Conservation (phyloP, 2,113 vertebrate genomes). For the Origma solitaria region DNA sequence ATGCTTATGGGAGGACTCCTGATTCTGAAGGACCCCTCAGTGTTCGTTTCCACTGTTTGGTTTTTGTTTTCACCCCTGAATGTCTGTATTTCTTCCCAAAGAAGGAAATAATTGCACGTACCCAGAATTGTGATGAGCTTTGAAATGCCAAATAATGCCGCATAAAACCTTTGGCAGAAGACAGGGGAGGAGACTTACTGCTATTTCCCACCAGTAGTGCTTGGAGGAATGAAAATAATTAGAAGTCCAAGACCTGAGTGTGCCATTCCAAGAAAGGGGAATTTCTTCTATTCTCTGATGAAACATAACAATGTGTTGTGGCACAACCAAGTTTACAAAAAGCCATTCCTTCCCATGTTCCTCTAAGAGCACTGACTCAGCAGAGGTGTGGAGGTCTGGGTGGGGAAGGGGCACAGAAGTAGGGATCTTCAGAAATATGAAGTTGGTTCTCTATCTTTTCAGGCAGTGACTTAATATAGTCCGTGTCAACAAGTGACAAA, state of each 20-base stretch:
- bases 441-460: not conserved
- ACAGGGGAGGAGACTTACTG: not conserved
- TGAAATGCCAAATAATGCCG: not conserved
- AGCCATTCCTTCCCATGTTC: not conserved
- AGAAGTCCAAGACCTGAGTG: not conserved
- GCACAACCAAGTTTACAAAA: not conserved
- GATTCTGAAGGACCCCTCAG: not conserved
- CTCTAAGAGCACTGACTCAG: not conserved
- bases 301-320: not conserved
- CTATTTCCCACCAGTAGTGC: not conserved
- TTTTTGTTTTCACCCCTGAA: not conserved
- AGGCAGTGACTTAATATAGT: not conserved
- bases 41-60: accelerated
- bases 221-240: not conserved
- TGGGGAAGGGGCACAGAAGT: not conserved
- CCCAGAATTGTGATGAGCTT: not conserved
- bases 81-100: not conserved
- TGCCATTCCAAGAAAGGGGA: not conserved
- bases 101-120: not conserved
- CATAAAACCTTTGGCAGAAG: not conserved
- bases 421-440: not conserved
- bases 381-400: not conserved
- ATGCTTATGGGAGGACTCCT: not conserved
- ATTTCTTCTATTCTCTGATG: not conserved
- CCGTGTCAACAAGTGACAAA: not conserved